These are phyloP conservation scores for Boloria selene DNA, from an alignment of 2,888 invertebrate species.

Conservation along the genomic window DNA sequence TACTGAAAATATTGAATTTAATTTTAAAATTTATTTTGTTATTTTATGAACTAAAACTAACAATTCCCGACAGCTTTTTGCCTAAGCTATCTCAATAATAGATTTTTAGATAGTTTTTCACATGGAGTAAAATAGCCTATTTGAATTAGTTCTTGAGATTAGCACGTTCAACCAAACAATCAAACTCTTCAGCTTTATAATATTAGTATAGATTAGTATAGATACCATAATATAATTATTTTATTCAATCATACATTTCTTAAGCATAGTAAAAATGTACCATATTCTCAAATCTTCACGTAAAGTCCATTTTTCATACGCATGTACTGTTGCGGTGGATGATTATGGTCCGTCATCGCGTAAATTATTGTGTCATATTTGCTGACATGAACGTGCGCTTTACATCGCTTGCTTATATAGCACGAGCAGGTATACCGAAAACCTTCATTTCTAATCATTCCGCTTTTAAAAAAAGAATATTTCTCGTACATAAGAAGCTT, in stretches of 20 bases:
- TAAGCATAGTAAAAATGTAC: neutral
- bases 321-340: constrained; percentile 39
- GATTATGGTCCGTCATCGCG: constrained; percentile 40
- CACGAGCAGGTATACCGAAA: constrained; percentile 52
- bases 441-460: constrained; percentile 45
- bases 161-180: too few relatives aligned
- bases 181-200: too few relatives aligned
- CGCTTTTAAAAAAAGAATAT: constrained; percentile 50
- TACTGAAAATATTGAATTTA: too few relatives aligned
- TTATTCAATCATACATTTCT: neutral
- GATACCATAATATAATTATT: too few relatives aligned
- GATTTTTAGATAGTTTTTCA: too few relatives aligned
- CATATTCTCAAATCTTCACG: constrained; percentile 21
- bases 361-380: constrained; percentile 39
- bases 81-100: too few relatives aligned
- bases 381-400: constrained; percentile 49
- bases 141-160: too few relatives aligned
- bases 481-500: constrained; percentile 47
- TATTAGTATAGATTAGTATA: too few relatives aligned
- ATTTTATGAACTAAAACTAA: too few relatives aligned
- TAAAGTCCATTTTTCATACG: constrained; percentile 31
- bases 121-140: too few relatives aligned
- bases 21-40: too few relatives aligned
- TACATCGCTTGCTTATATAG: constrained; percentile 45
- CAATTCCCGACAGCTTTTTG: too few relatives aligned